These are phyloP conservation scores for Platypus cylindrus DNA, from an alignment of 2,888 invertebrate genomes.

Conservation along the genomic window DNA sequence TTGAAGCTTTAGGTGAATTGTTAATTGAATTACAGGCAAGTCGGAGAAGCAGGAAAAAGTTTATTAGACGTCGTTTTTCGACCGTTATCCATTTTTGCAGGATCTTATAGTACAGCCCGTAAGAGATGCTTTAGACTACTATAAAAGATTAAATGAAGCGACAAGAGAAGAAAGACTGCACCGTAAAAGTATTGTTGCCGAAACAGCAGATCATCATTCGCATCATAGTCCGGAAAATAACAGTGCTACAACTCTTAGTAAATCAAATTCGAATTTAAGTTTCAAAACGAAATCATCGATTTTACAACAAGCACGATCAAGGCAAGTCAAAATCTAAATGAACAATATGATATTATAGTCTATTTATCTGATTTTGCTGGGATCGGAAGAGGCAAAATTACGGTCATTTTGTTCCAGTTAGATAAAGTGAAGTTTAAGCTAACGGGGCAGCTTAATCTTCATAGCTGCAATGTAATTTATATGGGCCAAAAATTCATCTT, in stretches of 20 bases:
- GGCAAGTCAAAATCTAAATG: too few species aligned
- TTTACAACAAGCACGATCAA: slow-evolving; percentile 28
- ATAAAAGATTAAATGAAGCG: slow-evolving; percentile 47
- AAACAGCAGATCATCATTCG: slow-evolving; percentile 28
- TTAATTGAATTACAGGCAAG: slow-evolving; percentile 58
- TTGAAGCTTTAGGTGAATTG: slow-evolving; percentile 63
- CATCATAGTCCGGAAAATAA: slow-evolving; percentile 35
- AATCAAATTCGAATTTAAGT: slow-evolving; percentile 27
- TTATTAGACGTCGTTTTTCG: neutral
- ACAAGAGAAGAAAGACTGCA: slow-evolving; percentile 46
- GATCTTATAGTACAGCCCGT: slow-evolving; percentile 50
- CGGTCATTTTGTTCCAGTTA: too few species aligned
- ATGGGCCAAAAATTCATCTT: too few species aligned
- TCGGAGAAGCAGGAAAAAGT: too few species aligned
- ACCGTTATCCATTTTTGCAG: slow-evolving; percentile 28
- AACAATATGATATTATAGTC: too few species aligned
- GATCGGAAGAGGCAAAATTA: too few species aligned
- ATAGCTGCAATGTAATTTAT: too few species aligned
- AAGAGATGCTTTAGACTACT: slow-evolving; percentile 48
- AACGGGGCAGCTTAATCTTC: too few species aligned
- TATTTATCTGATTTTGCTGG: too few species aligned
- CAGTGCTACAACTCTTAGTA: slow-evolving; percentile 8
- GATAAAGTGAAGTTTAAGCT: too few species aligned
- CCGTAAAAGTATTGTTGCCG: slow-evolving; percentile 44
- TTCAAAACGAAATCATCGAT: slow-evolving; percentile 35